Evolutionary conservation across 2,888 invertebrate genomes (phyloP), one percentile per base, ranked within the genome.

Genomic region (Ophioninae sp.): DNA sequence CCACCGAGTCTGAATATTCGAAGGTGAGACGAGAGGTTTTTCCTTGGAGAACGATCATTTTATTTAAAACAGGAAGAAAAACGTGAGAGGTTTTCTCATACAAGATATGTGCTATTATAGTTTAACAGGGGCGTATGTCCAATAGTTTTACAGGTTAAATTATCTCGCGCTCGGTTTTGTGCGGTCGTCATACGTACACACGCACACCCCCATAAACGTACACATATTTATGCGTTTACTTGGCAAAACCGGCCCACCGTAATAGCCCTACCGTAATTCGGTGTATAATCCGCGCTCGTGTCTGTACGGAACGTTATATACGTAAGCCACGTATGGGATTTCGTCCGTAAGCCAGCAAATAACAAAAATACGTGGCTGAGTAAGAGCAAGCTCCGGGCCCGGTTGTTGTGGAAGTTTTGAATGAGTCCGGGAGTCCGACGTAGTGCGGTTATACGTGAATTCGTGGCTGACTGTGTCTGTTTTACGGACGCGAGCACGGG

Each of bases 341-440:
- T 50, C 50, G 13, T 67, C 72, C n/a, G 57, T 50, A 81, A 78
- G 83, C 69, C 64, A 77, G 74, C 64, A 81, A 84, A 84, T 78
- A 81, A 84, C 81, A 84, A 84, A 84, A 84, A 84, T 84, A 81
- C 69, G 61, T 61, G 39, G 70, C 17, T 61, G 50, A 79, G 81
- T 30, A 37, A 44, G 61, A 21, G 50, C 50, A 50, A 50, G 13
- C 50, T 17, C 17, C 21, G 81, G 75, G 72, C 75, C 75, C 79
- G 75, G 84, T 70, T 78, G 83, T 84, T 81, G 70, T 62, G 44
- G 81, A 84, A 84, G 81, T 84, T 84, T 84, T 79, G 73, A 84
- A 84, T 81, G 83, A 84, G 83, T 68, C 83, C 75, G 41, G 79
- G 70, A 77, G 81, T 64, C 76, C 77, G 77, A 70, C 69, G 75